These are phyloP conservation scores for Rhadinocentrus ornatus DNA, from an alignment of 2,797 vertebrate genomes.

Conservation along the genomic window DNA sequence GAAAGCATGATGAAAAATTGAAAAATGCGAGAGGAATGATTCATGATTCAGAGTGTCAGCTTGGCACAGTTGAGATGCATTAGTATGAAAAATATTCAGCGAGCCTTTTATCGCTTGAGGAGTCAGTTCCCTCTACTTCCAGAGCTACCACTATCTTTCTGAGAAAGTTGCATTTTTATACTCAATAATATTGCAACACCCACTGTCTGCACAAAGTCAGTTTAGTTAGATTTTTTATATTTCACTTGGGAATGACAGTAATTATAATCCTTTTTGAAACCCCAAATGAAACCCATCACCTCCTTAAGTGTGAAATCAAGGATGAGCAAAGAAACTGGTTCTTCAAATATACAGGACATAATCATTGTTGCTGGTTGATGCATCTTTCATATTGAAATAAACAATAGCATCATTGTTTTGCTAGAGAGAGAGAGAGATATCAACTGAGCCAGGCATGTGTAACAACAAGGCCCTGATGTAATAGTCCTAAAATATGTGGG, in stretches of 20 bases:
- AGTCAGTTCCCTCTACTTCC: slow-evolving; percentile 7
- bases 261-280: slow-evolving; percentile 12
- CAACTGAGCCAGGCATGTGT: slow-evolving; percentile 3
- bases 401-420: slow-evolving; percentile 7
- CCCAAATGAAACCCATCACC: slow-evolving; percentile 6
- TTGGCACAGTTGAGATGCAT: slow-evolving; percentile 12
- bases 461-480: slow-evolving; percentile 29
- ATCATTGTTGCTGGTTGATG: slow-evolving; percentile 4
- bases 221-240: slow-evolving; percentile 28
- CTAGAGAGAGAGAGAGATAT: slow-evolving; percentile 2
- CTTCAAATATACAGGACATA: slow-evolving; percentile 11
- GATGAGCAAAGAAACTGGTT: slow-evolving; percentile 23
- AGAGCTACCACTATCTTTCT: slow-evolving; percentile 5
- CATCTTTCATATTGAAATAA: slow-evolving; percentile 26
- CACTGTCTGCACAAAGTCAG: slow-evolving; percentile 23
- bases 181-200: slow-evolving; percentile 15
- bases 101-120: slow-evolving; percentile 15
- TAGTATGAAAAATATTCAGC: slow-evolving; percentile 24
- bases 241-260: slow-evolving; percentile 9
- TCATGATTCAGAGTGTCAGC: not conserved
- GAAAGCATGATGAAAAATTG: slow-evolving; percentile 5
- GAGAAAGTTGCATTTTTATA: not conserved
- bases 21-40: slow-evolving; percentile 6
- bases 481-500: slow-evolving; percentile 35
- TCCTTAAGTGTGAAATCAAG: slow-evolving; percentile 17